Conservation (phyloP, 2,797 vertebrate species). For the Mormyrops attenuatus region DNA sequence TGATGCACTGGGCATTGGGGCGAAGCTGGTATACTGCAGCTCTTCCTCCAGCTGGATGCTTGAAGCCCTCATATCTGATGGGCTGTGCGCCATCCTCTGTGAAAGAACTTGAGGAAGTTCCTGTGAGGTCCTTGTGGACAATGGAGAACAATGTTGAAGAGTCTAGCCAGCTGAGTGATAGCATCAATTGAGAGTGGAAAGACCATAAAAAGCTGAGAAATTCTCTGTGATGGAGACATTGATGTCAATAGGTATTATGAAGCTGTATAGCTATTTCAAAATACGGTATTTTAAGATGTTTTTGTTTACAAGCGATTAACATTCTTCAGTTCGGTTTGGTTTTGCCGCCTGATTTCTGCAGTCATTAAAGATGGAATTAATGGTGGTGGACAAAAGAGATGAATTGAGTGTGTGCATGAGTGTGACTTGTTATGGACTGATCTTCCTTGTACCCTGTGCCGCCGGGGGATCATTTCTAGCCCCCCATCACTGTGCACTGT, state of each 20-base stretch:
- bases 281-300: not conserved
- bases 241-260: not conserved
- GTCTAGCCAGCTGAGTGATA: slow-evolving; percentile 6
- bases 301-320: not conserved
- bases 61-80: not conserved
- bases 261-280: not conserved
- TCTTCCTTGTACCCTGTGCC: not conserved
- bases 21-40: not conserved
- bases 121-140: not conserved
- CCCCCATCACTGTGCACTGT: not conserved
- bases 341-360: not conserved
- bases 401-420: too few species aligned
- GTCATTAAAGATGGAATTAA: not conserved
- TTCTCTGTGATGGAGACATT: not conserved
- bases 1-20: not conserved
- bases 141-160: slow-evolving; percentile 10
- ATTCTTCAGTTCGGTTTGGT: not conserved
- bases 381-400: not conserved
- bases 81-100: not conserved
- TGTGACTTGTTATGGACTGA: not conserved
- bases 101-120: not conserved
- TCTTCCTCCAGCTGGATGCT: not conserved
- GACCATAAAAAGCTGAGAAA: not conserved
- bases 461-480: not conserved
- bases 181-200: not conserved